Evolutionary conservation across 2,797 vertebrate species (phyloP).

Genomic region (Pogonophryne albipinna): DNA sequence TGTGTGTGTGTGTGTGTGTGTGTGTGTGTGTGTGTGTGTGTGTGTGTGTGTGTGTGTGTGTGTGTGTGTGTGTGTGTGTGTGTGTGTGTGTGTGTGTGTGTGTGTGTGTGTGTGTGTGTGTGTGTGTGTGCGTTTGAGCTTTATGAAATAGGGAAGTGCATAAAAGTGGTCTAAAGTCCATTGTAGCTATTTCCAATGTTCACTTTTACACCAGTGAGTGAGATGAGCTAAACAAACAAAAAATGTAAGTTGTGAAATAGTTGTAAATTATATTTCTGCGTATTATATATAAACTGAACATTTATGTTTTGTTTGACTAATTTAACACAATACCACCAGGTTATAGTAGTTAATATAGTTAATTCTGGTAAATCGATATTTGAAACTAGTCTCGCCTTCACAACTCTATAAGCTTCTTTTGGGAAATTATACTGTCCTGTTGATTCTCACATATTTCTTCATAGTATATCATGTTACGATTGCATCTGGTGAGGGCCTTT

Average conservation of each 20-base stretch:
- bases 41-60: too few species aligned
- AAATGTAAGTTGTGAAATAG: too few species aligned
- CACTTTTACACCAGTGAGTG: neutral
- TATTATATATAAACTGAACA: neutral
- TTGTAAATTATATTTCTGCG: too few species aligned
- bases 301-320: neutral
- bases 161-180: neutral
- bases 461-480: neutral
- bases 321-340: neutral
- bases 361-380: neutral
- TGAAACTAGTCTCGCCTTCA: constrained; percentile 5
- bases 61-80: too few species aligned
- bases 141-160: constrained; percentile 8
- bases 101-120: too few species aligned
- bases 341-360: too few species aligned
- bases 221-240: neutral
- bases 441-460: neutral
- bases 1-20: too few species aligned
- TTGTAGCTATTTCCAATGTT: neutral
- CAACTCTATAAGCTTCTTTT: neutral
- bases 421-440: neutral
- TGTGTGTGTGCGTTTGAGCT: neutral
- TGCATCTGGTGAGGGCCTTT: neutral
- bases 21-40: too few species aligned
- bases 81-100: too few species aligned